These are phyloP conservation scores for Corydoras sp. DNA, from an alignment of 2,113 vertebrate species.

Conservation along the genomic window DNA sequence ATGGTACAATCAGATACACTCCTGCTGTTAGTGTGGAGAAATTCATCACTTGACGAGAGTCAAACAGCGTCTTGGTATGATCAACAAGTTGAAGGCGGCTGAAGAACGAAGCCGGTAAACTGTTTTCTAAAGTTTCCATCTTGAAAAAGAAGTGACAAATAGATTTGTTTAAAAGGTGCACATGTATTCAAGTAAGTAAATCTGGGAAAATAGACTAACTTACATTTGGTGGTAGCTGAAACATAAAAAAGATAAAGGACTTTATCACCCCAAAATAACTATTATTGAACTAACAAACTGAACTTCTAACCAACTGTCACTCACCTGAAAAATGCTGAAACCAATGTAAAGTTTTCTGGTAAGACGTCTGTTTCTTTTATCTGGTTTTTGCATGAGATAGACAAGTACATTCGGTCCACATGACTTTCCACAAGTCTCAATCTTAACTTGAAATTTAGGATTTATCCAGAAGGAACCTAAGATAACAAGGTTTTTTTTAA, in stretches of 20 bases:
- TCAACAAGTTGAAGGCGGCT: background rate
- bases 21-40: conserved; percentile 36
- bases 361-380: conserved; percentile 55
- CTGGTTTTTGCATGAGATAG: conserved; percentile 62
- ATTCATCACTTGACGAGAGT: conserved; percentile 37
- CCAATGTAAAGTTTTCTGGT: conserved; percentile 53
- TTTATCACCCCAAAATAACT: too few species aligned
- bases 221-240: conserved; percentile 54
- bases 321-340: conserved; percentile 55
- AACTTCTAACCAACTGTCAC: conserved; percentile 7
- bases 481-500: conserved; percentile 16
- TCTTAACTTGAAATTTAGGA: conserved; percentile 57
- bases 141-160: conserved; percentile 4
- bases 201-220: conserved; percentile 27
- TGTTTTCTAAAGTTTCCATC: conserved; percentile 12
- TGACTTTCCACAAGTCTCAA: conserved; percentile 4
- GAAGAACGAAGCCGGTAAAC: conserved; percentile 29
- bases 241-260: conserved; percentile 7
- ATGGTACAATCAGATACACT: conserved; percentile 45
- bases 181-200: too few species aligned
- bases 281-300: background rate
- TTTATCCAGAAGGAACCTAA: conserved; percentile 57
- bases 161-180: background rate
- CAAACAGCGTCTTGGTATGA: conserved; percentile 1
- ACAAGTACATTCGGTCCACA: conserved; percentile 47